Evolutionary conservation across 1,140 invertebrate genomes (phyloP), one percentile per base, ranked within the genome.

Genomic region (Lanistes nyassanus): DNA sequence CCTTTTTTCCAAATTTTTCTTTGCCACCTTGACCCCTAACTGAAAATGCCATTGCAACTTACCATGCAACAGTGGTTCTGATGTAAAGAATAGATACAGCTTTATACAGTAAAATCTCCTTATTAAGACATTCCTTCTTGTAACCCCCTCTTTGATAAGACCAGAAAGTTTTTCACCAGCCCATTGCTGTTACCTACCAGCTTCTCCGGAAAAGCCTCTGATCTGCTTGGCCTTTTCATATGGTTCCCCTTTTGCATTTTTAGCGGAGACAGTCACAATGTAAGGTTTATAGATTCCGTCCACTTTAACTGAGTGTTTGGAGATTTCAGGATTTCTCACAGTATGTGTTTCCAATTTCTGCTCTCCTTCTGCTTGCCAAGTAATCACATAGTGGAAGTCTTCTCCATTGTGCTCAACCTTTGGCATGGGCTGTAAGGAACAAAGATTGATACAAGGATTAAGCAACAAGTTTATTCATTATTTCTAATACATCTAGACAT

Each of bases 151-250:
- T n/a, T n/a, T n/a, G n/a, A n/a, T n/a, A n/a, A n/a, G n/a, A n/a
- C n/a, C n/a, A n/a, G n/a, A n/a, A n/a, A n/a, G n/a, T n/a, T n/a
- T n/a, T n/a, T n/a, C n/a, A n/a, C n/a, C n/a, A 13, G 9, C 5
- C 42, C 2, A 47, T 0, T 6, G 2, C 9, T 47, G 5, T 16
- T 31, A 76, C 78, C 77, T 68, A 85, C 83, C 69, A 70, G 79
- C 81, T 78, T 83, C 82, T 34, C 82, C 83, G 51, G 83, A 82
- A 66, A 78, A 79, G 21, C 80, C 83, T 13, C 26, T 73, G 0
- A 81, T 26, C n/a, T 60, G 23, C 31, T 77, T 36, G 19, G 78
- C 75, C n/a, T 62, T 37, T 16, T 11, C 29, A 21, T 56, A 26
- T 16, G 71, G 36, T 19, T 76, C 23, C n/a, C 83, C 83, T 13